A percentile compares a stretch with the other conserved stretches of the same genome.
Evolutionary conservation across 2,113 vertebrate genomes (phyloP).

Genomic region (Azemiops feae): DNA sequence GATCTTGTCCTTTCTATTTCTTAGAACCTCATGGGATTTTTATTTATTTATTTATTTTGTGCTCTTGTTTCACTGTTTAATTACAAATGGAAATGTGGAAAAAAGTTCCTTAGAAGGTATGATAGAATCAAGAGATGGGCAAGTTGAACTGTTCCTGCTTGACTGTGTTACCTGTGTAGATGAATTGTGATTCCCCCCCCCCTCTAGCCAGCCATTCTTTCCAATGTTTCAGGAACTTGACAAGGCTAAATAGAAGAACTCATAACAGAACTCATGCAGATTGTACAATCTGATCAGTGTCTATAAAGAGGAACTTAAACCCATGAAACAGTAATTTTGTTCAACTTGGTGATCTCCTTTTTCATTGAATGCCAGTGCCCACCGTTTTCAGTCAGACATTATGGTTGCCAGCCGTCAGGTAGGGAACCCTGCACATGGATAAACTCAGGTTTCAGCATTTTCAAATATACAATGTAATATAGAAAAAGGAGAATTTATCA

Average conservation of each 20-base stretch:
- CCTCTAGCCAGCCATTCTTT: neutral
- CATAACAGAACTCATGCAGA: neutral
- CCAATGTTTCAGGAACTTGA: neutral
- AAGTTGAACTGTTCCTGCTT: neutral
- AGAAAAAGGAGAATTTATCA: neutral
- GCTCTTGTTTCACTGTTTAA: neutral
- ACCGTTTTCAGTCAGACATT: neutral
- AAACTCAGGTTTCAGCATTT: neutral
- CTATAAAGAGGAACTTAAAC: neutral
- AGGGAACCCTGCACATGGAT: neutral
- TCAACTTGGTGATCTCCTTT: neutral
- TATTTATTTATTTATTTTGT: neutral
- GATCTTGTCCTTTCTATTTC: neutral
- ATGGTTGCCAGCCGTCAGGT: neutral
- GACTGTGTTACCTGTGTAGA: neutral
- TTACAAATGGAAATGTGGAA: neutral
- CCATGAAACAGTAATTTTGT: neutral
- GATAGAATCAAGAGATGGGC: neutral
- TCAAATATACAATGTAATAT: neutral
- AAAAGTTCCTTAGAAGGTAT: neutral
- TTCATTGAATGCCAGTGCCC: neutral
- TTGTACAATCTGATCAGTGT: neutral
- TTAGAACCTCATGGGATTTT: neutral
- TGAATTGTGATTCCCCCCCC: rapidly evolving
- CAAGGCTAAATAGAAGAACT: neutral